These are phyloP conservation scores for Drosophila koepferae DNA, from an alignment of 2,888 invertebrate genomes.

Conservation along the genomic window DNA sequence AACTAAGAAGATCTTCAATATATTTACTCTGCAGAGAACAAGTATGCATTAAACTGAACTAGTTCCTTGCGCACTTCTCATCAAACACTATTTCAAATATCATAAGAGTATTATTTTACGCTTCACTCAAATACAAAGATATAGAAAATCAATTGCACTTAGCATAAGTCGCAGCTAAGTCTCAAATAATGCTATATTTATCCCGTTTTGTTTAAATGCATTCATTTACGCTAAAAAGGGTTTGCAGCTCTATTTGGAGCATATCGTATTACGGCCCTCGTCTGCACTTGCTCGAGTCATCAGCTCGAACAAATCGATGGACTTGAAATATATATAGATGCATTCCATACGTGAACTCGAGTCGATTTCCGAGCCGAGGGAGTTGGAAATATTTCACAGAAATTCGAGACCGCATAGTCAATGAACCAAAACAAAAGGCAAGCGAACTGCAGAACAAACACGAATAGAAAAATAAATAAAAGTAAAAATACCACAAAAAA, in stretches of 20 bases:
- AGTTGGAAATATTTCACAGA: slow-evolving; percentile 57
- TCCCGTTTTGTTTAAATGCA: background rate
- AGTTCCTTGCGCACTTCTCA: too few relatives aligned
- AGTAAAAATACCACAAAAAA: slow-evolving; percentile 26
- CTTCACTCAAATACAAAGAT: background rate
- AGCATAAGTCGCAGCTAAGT: background rate
- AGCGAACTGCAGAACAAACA: slow-evolving; percentile 24
- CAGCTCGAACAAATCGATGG: slow-evolving; percentile 41
- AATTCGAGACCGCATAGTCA: slow-evolving; percentile 74
- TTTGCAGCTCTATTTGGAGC: slow-evolving; percentile 3
- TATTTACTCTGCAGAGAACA: too few relatives aligned
- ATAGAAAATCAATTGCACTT: slow-evolving; percentile 3
- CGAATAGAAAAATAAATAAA: slow-evolving; percentile 41
- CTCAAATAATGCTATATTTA: slow-evolving; percentile 4
- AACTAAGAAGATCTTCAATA: too few relatives aligned
- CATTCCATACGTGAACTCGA: slow-evolving; percentile 28
- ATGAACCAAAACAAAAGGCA: slow-evolving; percentile 68
- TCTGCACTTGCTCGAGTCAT: slow-evolving; percentile 28
- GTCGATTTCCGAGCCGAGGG: background rate
- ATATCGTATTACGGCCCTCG: slow-evolving; percentile 38
- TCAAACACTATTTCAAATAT: background rate
- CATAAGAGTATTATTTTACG: background rate
- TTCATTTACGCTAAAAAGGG: slow-evolving; percentile 2
- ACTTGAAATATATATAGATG: slow-evolving; percentile 43
- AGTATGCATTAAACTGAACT: too few relatives aligned